Evolutionary conservation across 1,140 invertebrate genomes (phyloP).

Genomic region (Tetramorium simillimum): DNA sequence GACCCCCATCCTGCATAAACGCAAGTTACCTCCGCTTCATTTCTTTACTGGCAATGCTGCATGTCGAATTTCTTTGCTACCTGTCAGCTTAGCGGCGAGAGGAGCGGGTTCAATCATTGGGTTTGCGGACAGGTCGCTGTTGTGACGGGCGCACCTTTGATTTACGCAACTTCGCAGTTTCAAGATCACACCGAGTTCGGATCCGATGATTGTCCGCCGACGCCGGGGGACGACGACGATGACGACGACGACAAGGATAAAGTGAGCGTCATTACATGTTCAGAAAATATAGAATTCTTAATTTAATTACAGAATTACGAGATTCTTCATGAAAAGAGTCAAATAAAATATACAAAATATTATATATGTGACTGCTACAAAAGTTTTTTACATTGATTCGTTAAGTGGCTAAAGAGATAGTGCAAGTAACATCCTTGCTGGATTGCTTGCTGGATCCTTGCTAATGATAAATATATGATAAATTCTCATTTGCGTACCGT

Average conservation of each 20-base stretch:
- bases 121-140: conserved; percentile 80
- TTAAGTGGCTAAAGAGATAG: conserved; percentile 2
- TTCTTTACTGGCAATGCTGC: conserved; percentile 66
- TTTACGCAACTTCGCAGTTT: conserved; percentile 77
- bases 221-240: conserved; percentile 92
- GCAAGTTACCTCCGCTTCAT: conserved; percentile 12
- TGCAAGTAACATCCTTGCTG: background rate
- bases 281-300: background rate
- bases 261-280: conserved; percentile 77
- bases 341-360: background rate
- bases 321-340: background rate
- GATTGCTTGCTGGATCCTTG: no score
- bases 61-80: conserved; percentile 66
- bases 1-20: background rate
- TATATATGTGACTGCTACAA: background rate
- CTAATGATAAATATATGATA: conserved; percentile 31
- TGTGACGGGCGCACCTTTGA: conserved; percentile 79
- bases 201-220: conserved; percentile 79
- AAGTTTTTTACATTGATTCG: background rate
- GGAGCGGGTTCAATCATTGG: conserved; percentile 69
- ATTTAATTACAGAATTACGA: background rate
- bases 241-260: conserved; percentile 94
- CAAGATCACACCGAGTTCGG: conserved; percentile 73
- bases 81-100: conserved; percentile 64
- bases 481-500: background rate